Evolutionary conservation across 2,797 vertebrate genomes (phyloP).

Genomic region (Diplodus puntazzo): DNA sequence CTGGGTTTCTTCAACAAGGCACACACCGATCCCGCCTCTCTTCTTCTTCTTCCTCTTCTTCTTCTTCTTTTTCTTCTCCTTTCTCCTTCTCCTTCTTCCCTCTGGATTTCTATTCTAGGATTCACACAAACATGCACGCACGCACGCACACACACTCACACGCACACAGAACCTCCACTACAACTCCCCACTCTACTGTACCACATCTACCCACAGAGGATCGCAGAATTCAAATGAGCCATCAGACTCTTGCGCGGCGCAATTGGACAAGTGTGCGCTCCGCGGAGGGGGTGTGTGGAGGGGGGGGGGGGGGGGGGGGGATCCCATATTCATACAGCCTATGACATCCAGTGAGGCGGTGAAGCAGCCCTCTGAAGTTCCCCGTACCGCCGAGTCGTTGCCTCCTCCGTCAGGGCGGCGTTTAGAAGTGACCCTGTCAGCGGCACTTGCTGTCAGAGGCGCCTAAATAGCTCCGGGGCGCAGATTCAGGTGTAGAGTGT

Average conservation of each 20-base stretch:
- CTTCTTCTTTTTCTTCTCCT: constrained; percentile 40
- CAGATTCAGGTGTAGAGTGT: constrained; percentile 58
- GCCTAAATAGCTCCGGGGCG: constrained; percentile 56
- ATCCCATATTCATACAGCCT: constrained; percentile 57
- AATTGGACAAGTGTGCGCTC: constrained; percentile 66
- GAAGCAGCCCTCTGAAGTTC: constrained; percentile 67
- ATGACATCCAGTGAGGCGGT: constrained; percentile 42
- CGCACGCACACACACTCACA: constrained; percentile 25
- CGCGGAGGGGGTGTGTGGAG: constrained; percentile 29
- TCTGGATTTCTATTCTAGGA: constrained; percentile 68
- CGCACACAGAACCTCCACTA: constrained; percentile 36
- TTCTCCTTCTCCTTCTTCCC: constrained; percentile 47
- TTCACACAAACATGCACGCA: constrained; percentile 47
- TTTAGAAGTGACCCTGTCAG: constrained; percentile 72
- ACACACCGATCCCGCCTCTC: constrained; percentile 62
- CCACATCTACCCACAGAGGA: constrained; percentile 61
- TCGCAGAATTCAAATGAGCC: constrained; percentile 63
- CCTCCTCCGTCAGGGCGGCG: constrained; percentile 74
- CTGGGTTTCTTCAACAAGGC: constrained; percentile 53
- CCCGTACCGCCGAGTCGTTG: constrained; percentile 45
- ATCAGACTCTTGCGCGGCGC: constrained; percentile 64
- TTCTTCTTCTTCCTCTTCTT: constrained; percentile 28
- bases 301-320: constrained; percentile 41
- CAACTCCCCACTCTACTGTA: constrained; percentile 53
- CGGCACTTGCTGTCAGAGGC: constrained; percentile 51